phyloP scores from a whole-genome alignment of 2,888 invertebrate species.

The Seira musarum region DNA sequence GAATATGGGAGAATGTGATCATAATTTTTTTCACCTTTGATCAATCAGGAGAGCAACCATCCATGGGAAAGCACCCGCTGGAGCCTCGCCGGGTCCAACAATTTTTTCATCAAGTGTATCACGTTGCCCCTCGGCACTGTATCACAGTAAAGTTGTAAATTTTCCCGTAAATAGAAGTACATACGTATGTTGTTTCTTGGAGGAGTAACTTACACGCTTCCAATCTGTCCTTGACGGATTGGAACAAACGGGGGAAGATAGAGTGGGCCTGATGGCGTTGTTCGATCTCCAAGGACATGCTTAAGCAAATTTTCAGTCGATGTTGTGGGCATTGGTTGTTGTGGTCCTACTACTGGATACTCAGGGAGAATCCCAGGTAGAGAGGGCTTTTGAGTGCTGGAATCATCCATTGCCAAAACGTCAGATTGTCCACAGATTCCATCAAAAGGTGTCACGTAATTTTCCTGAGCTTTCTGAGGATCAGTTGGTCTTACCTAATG shows the following conservation, averaged over 20 bases:
- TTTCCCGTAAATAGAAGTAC: background rate
- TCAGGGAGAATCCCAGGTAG: slow-evolving; percentile 62
- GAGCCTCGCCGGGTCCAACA: slow-evolving; percentile 67
- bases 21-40: slow-evolving; percentile 4
- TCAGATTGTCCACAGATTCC: slow-evolving; percentile 60
- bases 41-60: slow-evolving; percentile 69
- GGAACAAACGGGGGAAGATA: slow-evolving; percentile 50
- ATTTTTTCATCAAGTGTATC: slow-evolving; percentile 57
- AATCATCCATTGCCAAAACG: slow-evolving; percentile 55
- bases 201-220: slow-evolving; percentile 40
- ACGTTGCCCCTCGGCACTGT: slow-evolving; percentile 54
- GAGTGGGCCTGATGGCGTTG: slow-evolving; percentile 37
- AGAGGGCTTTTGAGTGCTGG: slow-evolving; percentile 58
- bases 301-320: slow-evolving; percentile 38
- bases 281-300: slow-evolving; percentile 34
- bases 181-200: background rate
- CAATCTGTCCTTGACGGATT: slow-evolving; percentile 26
- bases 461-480: slow-evolving; percentile 48
- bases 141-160: background rate
- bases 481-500: slow-evolving; percentile 58
- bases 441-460: slow-evolving; percentile 48
- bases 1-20: no score
- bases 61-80: slow-evolving; percentile 68
- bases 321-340: slow-evolving; percentile 44
- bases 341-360: slow-evolving; percentile 56